Percentiles rank a stretch among this genome's conserved stretches.
phyloP scores from a whole-genome alignment of 1,140 invertebrate species.

The Planococcus citri region DNA sequence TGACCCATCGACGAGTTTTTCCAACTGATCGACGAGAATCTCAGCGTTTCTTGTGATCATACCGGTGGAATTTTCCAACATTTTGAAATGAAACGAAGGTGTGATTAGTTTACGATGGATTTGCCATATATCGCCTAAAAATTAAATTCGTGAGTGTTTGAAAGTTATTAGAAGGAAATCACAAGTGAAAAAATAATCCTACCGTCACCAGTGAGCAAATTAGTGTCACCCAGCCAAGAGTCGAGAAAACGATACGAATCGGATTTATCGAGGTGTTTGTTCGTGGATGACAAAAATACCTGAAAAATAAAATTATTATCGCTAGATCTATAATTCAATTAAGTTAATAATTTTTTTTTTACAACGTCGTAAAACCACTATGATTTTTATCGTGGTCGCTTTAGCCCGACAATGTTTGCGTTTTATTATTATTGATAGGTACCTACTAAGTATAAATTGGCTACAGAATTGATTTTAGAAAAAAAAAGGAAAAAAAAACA shows the following conservation, averaged over 20 bases:
- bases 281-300: not conserved
- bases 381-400: no score
- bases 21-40: conserved; percentile 30
- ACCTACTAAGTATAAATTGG: no score
- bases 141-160: not conserved
- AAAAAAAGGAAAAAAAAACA: no score
- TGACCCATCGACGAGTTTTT: conserved; percentile 31
- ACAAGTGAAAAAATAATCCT: no score
- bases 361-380: no score
- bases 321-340: no score
- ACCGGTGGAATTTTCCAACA: not conserved
- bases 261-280: not conserved
- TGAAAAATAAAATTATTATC: not conserved
- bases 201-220: not conserved
- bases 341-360: no score
- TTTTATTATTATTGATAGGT: no score
- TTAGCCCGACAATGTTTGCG: no score
- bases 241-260: not conserved
- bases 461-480: no score
- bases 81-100: conserved; percentile 5
- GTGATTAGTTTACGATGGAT: not conserved
- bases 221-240: not conserved
- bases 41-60: not conserved
- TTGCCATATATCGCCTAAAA: not conserved
- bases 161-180: no score